These are phyloP conservation scores for Nezara viridula DNA, from an alignment of 2,888 invertebrate species.

Conservation along the genomic window DNA sequence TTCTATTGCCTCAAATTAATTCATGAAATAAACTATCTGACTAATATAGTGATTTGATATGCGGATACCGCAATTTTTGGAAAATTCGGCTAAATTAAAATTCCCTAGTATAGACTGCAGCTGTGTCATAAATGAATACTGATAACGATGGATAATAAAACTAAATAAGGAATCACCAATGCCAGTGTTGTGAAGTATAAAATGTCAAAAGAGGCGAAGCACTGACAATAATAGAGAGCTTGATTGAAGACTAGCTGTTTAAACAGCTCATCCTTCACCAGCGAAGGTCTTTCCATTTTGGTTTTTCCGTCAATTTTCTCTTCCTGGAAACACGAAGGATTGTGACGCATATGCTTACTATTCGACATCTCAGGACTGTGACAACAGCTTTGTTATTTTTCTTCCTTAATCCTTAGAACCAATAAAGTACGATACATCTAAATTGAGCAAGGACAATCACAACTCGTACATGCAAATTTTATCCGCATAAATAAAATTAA, in stretches of 20 bases:
- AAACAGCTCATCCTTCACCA: background rate
- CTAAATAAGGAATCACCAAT: background rate
- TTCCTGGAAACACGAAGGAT: background rate
- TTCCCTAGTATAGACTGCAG: no score
- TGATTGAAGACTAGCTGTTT: background rate
- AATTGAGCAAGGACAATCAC: no score
- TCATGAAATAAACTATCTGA: no score
- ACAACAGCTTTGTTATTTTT: no score
- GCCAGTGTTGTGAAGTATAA: background rate
- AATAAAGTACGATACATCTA: background rate
- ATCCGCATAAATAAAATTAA: no score
- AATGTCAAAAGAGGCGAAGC: background rate
- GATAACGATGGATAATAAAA: background rate
- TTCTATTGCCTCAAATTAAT: no score
- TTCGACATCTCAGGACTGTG: background rate
- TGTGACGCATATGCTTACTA: background rate
- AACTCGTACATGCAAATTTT: no score
- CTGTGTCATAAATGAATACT: no score
- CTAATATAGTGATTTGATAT: no score
- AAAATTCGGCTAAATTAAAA: no score
- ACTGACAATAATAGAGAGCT: background rate
- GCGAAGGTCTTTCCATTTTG: constrained; percentile 2
- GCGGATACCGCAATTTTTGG: no score
- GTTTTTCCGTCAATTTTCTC: background rate
- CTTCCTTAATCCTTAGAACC: background rate